Conservation (phyloP, 2,113 vertebrate species). For the Daboia siamensis region DNA sequence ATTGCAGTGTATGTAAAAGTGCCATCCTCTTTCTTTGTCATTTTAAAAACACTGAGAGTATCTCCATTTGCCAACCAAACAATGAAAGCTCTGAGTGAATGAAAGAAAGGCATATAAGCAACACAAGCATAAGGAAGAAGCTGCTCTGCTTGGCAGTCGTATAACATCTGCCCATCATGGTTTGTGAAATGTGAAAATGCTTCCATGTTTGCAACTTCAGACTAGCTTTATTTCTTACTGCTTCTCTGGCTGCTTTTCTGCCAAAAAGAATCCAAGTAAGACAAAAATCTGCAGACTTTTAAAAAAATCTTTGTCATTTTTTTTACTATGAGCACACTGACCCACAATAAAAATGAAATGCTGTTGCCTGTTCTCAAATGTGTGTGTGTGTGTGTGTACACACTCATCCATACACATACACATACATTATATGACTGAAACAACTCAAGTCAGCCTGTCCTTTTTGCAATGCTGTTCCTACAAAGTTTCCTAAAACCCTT, state of each 20-base stretch:
- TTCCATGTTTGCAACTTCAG: not conserved
- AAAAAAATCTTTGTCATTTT: too few relatives aligned
- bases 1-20: constrained; percentile 77
- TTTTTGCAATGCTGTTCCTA: not conserved
- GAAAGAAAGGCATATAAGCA: not conserved
- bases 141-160: not conserved
- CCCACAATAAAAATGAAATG: too few relatives aligned
- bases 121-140: not conserved
- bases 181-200: not conserved
- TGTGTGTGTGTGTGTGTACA: too few relatives aligned
- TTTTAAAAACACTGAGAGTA: constrained; percentile 89
- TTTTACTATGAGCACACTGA: too few relatives aligned
- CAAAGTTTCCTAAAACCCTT: not conserved
- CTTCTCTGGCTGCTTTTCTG: not conserved
- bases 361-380: too few relatives aligned
- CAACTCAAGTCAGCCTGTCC: not conserved
- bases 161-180: not conserved
- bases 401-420: too few relatives aligned
- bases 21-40: constrained; percentile 87
- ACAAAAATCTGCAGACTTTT: not conserved
- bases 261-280: not conserved
- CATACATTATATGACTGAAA: not conserved
- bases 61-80: constrained; percentile 87
- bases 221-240: not conserved
- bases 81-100: constrained; percentile 82